Evolutionary conservation across 2,113 vertebrate species (phyloP).

Genomic region (Osmerus mordax): DNA sequence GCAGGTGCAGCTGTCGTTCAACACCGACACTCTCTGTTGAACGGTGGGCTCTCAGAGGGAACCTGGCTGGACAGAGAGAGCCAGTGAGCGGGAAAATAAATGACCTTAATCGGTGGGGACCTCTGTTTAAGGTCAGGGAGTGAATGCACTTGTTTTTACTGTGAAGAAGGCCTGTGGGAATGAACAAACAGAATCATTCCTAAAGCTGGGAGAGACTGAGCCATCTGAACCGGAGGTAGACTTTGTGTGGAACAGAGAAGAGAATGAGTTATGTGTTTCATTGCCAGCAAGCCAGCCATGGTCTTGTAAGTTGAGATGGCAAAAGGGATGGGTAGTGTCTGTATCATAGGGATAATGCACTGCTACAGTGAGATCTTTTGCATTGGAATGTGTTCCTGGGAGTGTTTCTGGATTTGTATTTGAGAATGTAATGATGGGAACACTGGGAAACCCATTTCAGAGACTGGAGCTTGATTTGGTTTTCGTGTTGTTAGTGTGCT

Average conservation of each 20-base stretch:
- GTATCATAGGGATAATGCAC: conserved; percentile 1
- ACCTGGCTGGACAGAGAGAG: neutral
- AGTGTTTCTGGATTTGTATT: conserved; percentile 35
- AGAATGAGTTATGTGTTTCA: neutral
- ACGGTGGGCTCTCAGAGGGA: conserved; percentile 4
- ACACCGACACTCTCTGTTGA: conserved; percentile 91
- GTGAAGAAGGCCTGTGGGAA: conserved; percentile 29
- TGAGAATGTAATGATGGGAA: conserved; percentile 31
- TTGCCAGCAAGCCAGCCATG: neutral
- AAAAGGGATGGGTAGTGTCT: neutral
- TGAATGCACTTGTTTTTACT: conserved; percentile 1
- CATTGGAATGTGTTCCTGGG: conserved; percentile 27
- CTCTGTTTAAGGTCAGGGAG: neutral
- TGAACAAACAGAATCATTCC: conserved; percentile 21
- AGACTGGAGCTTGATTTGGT: neutral
- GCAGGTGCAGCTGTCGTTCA: conserved; percentile 94
- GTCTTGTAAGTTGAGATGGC: neutral
- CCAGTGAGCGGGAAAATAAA: conserved; percentile 2
- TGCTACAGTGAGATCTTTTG: conserved; percentile 8
- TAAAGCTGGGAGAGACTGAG: conserved; percentile 7
- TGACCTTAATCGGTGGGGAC: neutral
- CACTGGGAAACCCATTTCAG: neutral
- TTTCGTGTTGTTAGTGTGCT: conserved; percentile 3
- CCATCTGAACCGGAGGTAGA: neutral
- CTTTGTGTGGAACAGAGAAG: neutral